These are phyloP conservation scores for Anthopleura sola DNA, from an alignment of 64 coral and sea anemone species.

Conservation along the genomic window DNA sequence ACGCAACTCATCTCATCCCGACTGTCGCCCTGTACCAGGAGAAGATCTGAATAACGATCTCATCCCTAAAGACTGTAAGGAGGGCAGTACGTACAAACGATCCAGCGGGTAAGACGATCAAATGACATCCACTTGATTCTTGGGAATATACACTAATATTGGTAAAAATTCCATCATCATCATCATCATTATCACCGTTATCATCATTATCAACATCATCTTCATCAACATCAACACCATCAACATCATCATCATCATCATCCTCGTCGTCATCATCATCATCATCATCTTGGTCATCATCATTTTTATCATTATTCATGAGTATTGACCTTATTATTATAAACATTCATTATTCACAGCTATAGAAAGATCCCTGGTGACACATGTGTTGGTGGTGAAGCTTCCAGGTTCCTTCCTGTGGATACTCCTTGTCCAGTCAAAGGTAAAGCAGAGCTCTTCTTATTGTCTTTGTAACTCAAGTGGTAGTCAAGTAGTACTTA, in stretches of 20 bases:
- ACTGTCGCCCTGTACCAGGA: conserved; percentile 30
- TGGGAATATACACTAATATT: no score
- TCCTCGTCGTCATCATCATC: no score
- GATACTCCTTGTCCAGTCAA: conserved; percentile 75
- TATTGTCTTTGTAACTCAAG: no score
- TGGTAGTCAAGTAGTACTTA: no score
- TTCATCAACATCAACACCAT: no score
- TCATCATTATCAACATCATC: neutral
- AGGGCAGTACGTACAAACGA: conserved; percentile 55
- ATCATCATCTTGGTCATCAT: neutral
- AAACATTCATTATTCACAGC: conserved; percentile 3
- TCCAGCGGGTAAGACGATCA: conserved; percentile 40
- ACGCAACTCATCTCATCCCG: conserved; percentile 37
- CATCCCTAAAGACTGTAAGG: conserved; percentile 53
- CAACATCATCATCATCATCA: no score
- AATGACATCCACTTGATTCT: no score
- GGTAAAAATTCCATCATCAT: no score
- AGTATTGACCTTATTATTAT: no score
- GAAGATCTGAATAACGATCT: conserved; percentile 59
- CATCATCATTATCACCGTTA: no score
- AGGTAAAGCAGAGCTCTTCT: conserved; percentile 33
- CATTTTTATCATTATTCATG: neutral
- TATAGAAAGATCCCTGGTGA: conserved; percentile 72
- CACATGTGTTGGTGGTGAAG: conserved; percentile 57
- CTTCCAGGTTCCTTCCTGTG: conserved; percentile 39